Conservation (phyloP, 2,888 invertebrate genomes). For the Epirrita christyi region DNA sequence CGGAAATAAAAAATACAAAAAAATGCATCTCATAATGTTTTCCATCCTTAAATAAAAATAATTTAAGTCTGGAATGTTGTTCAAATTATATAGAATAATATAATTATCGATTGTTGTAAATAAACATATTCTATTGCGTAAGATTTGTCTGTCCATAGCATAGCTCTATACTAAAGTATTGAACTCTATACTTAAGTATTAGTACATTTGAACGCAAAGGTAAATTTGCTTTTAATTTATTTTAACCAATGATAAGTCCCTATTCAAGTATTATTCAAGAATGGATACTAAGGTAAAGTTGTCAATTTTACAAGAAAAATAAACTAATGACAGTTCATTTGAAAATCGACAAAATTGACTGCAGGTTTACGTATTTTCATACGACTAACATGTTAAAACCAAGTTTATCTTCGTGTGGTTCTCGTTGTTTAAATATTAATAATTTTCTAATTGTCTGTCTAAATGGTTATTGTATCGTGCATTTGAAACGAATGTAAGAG, state of each 20-base stretch:
- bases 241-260: background rate
- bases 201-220: no score
- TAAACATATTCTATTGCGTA: conserved; percentile 62
- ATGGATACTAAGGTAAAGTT: no score
- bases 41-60: conserved; percentile 17
- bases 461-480: conserved; percentile 31
- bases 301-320: no score
- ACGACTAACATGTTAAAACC: background rate
- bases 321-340: no score
- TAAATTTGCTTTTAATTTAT: conserved; percentile 1
- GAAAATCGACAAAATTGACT: no score
- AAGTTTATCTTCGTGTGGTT: conserved; percentile 11
- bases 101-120: conserved; percentile 60
- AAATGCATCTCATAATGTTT: conserved; percentile 24
- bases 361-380: no score
- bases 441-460: conserved; percentile 31
- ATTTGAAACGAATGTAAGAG: conserved; percentile 37
- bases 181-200: no score
- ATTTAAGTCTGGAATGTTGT: conserved; percentile 41
- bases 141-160: conserved; percentile 67
- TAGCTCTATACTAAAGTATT: conserved; percentile 42
- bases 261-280: no score
- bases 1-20: conserved; percentile 30
- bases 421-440: conserved; percentile 29
- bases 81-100: conserved; percentile 34